phyloP scores from a whole-genome alignment of 2,888 invertebrate genomes.

The Scelioninae gen. 1 region DNA sequence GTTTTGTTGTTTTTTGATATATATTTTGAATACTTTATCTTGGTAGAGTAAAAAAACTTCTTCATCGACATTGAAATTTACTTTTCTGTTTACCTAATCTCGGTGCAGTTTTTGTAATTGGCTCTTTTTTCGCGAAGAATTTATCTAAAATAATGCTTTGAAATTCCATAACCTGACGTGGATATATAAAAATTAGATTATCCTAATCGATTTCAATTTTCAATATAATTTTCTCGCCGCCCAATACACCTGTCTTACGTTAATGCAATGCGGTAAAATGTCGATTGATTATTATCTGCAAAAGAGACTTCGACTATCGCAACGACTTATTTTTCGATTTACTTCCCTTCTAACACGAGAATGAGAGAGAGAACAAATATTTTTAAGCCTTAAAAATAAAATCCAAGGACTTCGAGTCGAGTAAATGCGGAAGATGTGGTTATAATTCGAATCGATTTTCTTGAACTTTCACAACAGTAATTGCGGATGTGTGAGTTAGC shows the following conservation, averaged over 20 bases:
- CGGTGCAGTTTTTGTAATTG: too few species aligned
- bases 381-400: slow-evolving; percentile 16
- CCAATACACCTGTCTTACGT: slow-evolving; percentile 17
- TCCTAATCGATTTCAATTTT: slow-evolving; percentile 27
- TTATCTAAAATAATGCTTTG: too few species aligned
- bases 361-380: too few species aligned
- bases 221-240: slow-evolving; percentile 5
- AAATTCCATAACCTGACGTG: neutral
- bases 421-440: slow-evolving; percentile 20
- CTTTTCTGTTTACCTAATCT: too few species aligned
- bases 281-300: slow-evolving; percentile 10
- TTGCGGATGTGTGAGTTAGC: slow-evolving; percentile 39
- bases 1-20: too few species aligned
- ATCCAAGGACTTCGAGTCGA: slow-evolving; percentile 6
- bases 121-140: too few species aligned
- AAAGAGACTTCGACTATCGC: slow-evolving; percentile 4
- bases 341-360: neutral
- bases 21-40: too few species aligned
- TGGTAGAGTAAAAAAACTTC: too few species aligned
- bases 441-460: slow-evolving; percentile 46
- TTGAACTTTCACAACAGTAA: slow-evolving; percentile 30
- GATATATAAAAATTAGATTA: slow-evolving; percentile 8
- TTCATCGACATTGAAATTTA: too few species aligned
- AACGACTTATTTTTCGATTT: slow-evolving; percentile 17
- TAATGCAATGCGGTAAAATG: slow-evolving; percentile 9